Conservation (phyloP, 2,113 vertebrate genomes). For the Morone chrysops region DNA sequence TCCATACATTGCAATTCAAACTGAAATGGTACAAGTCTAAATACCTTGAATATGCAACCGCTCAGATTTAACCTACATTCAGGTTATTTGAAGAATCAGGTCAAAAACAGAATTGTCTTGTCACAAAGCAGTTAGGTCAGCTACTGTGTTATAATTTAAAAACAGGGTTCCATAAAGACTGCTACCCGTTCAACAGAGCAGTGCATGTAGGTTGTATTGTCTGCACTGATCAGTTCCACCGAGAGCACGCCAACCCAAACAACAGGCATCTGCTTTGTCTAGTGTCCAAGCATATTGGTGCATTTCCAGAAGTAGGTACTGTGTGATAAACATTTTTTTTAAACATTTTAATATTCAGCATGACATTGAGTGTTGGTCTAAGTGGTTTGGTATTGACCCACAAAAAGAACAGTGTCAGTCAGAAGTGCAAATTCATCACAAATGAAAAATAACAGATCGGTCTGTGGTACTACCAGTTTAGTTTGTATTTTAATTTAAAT, state of each 20-base stretch:
- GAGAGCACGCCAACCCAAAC: conserved; percentile 16
- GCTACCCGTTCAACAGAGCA: background rate
- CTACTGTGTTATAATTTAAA: background rate
- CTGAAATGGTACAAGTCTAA: background rate
- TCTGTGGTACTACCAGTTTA: background rate
- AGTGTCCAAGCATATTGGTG: background rate
- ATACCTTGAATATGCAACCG: background rate
- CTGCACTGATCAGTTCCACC: conserved; percentile 26
- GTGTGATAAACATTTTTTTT: conserved; percentile 16
- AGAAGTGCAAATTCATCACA: background rate
- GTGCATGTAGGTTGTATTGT: conserved; percentile 7
- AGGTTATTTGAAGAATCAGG: conserved; percentile 9
- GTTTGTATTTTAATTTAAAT: background rate
- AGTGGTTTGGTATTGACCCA: conserved; percentile 32
- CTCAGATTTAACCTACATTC: background rate
- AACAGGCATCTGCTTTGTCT: conserved; percentile 17
- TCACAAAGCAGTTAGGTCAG: conserved; percentile 9
- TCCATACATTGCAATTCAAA: background rate
- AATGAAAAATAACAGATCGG: background rate
- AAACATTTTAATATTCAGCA: conserved; percentile 35
- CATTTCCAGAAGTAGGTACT: conserved; percentile 6
- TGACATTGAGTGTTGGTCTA: conserved; percentile 30
- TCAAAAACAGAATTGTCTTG: background rate
- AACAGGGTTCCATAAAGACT: background rate
- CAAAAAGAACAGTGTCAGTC: background rate